Percentiles rank a stretch among this genome's conserved stretches.
These are phyloP conservation scores for Hormaphis cornu DNA, from an alignment of 1,140 invertebrate genomes.

Conservation along the genomic window DNA sequence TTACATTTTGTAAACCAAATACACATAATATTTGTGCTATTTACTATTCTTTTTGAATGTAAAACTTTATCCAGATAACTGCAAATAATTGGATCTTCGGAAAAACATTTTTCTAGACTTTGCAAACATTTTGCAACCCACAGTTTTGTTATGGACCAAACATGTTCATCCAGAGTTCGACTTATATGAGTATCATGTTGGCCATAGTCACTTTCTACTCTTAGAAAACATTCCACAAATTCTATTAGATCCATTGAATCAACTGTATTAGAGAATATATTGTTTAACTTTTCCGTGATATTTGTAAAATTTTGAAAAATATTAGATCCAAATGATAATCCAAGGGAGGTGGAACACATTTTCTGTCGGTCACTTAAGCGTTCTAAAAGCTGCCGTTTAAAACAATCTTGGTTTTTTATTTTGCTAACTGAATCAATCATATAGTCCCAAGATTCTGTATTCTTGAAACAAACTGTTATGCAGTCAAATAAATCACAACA, in stretches of 20 bases:
- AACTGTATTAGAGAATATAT: background rate
- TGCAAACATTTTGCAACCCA: slow-evolving; percentile 12
- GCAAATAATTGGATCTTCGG: background rate
- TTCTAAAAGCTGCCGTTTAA: background rate
- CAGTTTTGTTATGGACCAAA: background rate
- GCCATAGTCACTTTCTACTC: background rate
- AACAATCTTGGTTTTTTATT: background rate
- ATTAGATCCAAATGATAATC: background rate
- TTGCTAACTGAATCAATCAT: background rate
- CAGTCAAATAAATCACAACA: slow-evolving; percentile 14
- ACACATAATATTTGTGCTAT: background rate
- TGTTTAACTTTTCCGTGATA: background rate
- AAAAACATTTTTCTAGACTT: background rate
- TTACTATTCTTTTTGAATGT: background rate
- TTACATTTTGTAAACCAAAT: background rate
- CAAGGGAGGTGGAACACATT: background rate
- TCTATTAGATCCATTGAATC: background rate
- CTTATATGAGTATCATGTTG: background rate
- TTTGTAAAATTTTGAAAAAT: too few relatives aligned
- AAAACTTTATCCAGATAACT: background rate
- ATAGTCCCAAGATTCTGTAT: background rate
- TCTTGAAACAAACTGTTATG: background rate
- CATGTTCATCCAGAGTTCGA: background rate
- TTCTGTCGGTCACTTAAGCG: background rate
- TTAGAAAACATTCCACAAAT: background rate